Evolutionary conservation across 1,140 invertebrate genomes (phyloP).

Genomic region (Subanguina moxae): DNA sequence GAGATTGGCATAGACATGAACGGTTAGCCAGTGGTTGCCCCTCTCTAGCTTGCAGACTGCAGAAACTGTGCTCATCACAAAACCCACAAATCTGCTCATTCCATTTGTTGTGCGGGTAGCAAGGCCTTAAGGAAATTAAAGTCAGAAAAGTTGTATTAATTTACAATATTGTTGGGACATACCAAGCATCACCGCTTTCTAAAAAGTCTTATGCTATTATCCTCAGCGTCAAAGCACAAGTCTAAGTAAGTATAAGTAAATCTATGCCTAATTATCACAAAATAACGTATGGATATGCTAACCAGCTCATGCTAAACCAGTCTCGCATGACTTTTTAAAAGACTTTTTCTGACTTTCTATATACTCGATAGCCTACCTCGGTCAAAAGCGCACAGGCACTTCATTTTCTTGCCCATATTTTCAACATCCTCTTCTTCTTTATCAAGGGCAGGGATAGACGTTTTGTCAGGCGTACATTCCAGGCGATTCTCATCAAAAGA

Average conservation of each 20-base stretch:
- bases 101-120: conserved; percentile 35
- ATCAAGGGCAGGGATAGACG: background rate
- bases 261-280: too few species aligned
- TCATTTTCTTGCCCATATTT: conserved; percentile 4
- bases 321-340: too few species aligned
- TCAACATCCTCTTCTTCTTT: conserved; percentile 32
- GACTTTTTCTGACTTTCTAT: too few species aligned
- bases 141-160: too few species aligned
- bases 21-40: background rate
- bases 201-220: too few species aligned
- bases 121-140: conserved; percentile 22
- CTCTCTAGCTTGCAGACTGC: conserved; percentile 34
- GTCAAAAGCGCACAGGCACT: conserved; percentile 50
- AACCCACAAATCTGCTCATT: conserved; percentile 9
- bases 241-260: too few species aligned
- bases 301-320: too few species aligned
- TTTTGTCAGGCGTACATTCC: background rate
- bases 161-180: too few species aligned
- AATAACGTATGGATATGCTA: too few species aligned
- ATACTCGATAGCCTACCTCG: conserved; percentile 18
- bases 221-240: too few species aligned
- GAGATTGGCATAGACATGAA: conserved; percentile 32
- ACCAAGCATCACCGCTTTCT: conserved; percentile 45
- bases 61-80: conserved; percentile 46
- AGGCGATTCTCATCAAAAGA: conserved; percentile 21